A percentile compares a stretch with the other conserved stretches of the same genome.
These are phyloP conservation scores for Rousettus leschenaultii DNA, from an alignment of 2,113 vertebrate species.

Conservation along the genomic window DNA sequence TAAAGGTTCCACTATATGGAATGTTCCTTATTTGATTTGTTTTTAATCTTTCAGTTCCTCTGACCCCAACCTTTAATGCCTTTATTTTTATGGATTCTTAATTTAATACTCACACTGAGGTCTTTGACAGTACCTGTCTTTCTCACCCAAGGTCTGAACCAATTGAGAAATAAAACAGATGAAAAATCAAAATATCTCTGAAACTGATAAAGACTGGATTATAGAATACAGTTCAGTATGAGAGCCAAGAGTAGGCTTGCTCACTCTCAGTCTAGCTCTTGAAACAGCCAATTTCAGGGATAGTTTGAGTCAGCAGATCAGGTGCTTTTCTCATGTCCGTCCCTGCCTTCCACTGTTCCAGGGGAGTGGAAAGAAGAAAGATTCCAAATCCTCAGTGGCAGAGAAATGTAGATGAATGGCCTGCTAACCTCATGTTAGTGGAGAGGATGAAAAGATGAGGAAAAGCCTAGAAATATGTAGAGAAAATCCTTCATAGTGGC, in stretches of 20 bases:
- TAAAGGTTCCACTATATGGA: neutral
- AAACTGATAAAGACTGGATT: neutral
- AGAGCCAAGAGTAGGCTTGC: neutral
- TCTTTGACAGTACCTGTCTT: neutral
- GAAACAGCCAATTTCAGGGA: neutral
- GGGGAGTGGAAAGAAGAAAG: neutral
- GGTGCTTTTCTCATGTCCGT: neutral
- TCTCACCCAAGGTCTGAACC: neutral
- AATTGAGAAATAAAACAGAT: neutral
- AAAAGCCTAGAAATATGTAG: neutral
- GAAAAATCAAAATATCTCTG: neutral
- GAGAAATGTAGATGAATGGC: neutral
- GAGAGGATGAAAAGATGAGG: neutral
- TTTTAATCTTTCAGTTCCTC: neutral
- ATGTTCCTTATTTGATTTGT: neutral
- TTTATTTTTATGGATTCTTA: slow-evolving; percentile 8
- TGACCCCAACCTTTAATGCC: neutral
- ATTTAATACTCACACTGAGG: neutral
- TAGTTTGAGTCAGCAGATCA: neutral
- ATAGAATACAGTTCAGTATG: neutral
- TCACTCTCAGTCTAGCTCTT: neutral
- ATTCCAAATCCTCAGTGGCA: neutral
- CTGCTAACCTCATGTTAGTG: neutral
- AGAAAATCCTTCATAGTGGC: neutral
- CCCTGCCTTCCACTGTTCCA: neutral